Evolutionary conservation across 1,140 invertebrate species (phyloP), one percentile per base, ranked within the genome.

Genomic region (Lepidurus arcticus): DNA sequence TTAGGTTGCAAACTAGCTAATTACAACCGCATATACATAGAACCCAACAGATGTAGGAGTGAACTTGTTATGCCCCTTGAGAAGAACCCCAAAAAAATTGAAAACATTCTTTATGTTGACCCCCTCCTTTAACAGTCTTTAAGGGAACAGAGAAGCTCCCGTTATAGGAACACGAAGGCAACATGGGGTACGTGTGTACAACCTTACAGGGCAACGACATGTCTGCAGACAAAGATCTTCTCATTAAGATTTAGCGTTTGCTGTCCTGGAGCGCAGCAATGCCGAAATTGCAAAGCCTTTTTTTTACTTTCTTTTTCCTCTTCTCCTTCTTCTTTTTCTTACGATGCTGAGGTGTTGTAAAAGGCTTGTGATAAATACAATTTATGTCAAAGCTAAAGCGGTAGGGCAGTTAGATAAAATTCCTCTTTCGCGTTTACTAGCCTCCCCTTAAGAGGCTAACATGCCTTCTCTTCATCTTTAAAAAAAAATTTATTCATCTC

Each of bases 151-250:
- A 65, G 53, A 65, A 65, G 21, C 21, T 65, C 21, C 6, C 16
- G 53, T 13, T 65, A 21, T 65, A 65, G 6, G 53, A 13, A 65
- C 8, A 65, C 16, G 53, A 34, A 65, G 53, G 53, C 53, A 65
- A 65, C 53, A 65, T 65, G 53, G 53, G 53, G 53, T 65, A 65
- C 53, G 53, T 65, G 53, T 65, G 13, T 65, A 65, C 53, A 65
- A 65, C 34, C 34, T 34, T 34, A 34, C 34, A 21, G 13, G 53
- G 16, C 53, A 13, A n/a, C 21, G 6, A 65, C 53, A 16, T 65
- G 53, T 65, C 53, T 65, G 53, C 53, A 65, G 53, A 65, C 53
- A 65, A 65, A 65, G 53, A 65, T 65, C 53, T 65, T 65, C 53
- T 65, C 53, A 65, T 65, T 65, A 65, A 65, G 53, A 65, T 65